These are phyloP conservation scores for Xestia rhomboidea DNA, from an alignment of 2,888 invertebrate species.

Conservation along the genomic window DNA sequence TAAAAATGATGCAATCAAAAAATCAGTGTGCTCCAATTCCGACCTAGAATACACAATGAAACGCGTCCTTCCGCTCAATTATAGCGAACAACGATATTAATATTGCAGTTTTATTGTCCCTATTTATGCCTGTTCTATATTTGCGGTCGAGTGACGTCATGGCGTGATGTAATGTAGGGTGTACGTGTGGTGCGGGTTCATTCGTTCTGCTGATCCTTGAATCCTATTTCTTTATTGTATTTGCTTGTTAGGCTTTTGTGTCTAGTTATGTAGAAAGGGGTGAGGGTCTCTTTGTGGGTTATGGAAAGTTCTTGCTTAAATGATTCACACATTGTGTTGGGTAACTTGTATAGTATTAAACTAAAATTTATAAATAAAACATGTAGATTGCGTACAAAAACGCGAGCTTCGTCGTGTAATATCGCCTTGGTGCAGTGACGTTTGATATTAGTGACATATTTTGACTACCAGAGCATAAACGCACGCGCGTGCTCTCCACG, in stretches of 20 bases:
- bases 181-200: slow-evolving; percentile 45
- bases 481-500: no score
- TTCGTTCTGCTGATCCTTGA: slow-evolving; percentile 37
- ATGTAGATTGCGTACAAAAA: no score
- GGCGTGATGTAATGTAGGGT: slow-evolving; percentile 58
- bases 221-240: slow-evolving; percentile 33
- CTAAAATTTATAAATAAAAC: no score
- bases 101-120: slow-evolving; percentile 65
- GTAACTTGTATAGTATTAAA: no score
- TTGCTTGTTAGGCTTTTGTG: slow-evolving; percentile 30
- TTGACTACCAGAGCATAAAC: no score
- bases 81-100: slow-evolving; percentile 57
- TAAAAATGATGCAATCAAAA: slow-evolving; percentile 16
- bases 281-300: background rate
- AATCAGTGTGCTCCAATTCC: slow-evolving; percentile 10
- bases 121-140: slow-evolving; percentile 61
- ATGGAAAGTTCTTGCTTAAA: background rate
- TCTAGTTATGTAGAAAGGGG: background rate
- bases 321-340: no score
- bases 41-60: slow-evolving; percentile 31
- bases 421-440: no score
- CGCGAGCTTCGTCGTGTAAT: background rate
- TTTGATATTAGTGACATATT: background rate
- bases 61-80: slow-evolving; percentile 43
- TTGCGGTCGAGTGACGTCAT: slow-evolving; percentile 60